A percentile compares a stretch with the other conserved stretches of the same genome.
phyloP scores from a whole-genome alignment of 2,113 vertebrate genomes.

The Sylvilagus bachmani region DNA sequence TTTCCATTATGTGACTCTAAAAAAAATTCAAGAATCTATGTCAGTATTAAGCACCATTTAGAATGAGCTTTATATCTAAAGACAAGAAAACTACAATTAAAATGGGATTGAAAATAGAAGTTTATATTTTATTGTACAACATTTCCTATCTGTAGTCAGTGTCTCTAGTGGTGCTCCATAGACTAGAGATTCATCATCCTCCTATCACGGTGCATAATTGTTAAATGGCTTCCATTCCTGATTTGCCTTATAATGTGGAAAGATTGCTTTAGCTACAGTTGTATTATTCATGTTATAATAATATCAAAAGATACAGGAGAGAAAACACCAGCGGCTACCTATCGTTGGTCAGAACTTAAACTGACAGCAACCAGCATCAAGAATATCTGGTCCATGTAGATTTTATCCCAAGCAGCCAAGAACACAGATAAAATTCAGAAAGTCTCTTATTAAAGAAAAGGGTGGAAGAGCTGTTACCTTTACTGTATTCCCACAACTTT shows the following conservation, averaged over 20 bases:
- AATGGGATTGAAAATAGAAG: neutral
- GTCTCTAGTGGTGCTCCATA: neutral
- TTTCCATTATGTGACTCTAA: slow-evolving; percentile 1
- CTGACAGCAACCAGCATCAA: neutral
- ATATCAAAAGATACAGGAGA: neutral
- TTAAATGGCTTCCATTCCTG: neutral
- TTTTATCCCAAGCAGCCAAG: neutral
- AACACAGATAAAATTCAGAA: neutral
- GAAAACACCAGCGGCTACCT: neutral
- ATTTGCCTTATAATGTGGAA: neutral
- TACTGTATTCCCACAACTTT: neutral
- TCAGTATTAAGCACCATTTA: neutral
- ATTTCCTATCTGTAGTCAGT: neutral
- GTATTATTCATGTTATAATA: neutral
- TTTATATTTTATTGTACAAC: neutral
- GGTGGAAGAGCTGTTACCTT: neutral
- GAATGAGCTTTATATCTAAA: neutral
- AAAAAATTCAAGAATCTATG: neutral
- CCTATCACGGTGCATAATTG: neutral
- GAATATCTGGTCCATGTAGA: neutral
- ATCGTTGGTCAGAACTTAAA: neutral
- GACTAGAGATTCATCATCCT: neutral
- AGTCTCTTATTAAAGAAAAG: neutral
- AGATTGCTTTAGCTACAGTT: neutral
- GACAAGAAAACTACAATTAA: neutral